A percentile compares a stretch with the other conserved stretches of the same genome.
These are phyloP conservation scores for Plebejus melissa DNA, from an alignment of 2,888 invertebrate species.

Conservation along the genomic window DNA sequence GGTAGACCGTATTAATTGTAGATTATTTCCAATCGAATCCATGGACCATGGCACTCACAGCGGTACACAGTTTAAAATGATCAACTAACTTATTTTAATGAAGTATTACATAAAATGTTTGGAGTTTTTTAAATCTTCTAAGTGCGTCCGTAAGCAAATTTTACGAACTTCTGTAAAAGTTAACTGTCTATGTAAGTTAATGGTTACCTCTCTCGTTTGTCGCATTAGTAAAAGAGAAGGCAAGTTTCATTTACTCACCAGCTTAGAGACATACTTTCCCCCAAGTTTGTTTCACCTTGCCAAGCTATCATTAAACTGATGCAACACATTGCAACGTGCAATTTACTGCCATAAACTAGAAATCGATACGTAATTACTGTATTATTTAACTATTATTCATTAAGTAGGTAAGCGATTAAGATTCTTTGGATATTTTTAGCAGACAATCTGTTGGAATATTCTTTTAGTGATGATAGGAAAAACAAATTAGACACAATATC, in stretches of 20 bases:
- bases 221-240: background rate
- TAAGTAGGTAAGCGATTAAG: constrained; percentile 9
- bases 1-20: too few relatives aligned
- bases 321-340: constrained; percentile 13
- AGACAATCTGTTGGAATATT: background rate
- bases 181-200: too few relatives aligned
- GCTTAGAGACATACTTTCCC: background rate
- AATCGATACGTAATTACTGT: background rate
- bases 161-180: too few relatives aligned
- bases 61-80: too few relatives aligned
- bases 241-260: background rate
- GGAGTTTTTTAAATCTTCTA: too few relatives aligned
- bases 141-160: too few relatives aligned
- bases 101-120: too few relatives aligned
- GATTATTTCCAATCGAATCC: too few relatives aligned
- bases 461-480: background rate
- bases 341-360: constrained; percentile 15
- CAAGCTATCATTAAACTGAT: background rate
- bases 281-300: constrained; percentile 2
- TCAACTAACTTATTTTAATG: too few relatives aligned
- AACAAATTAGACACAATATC: background rate
- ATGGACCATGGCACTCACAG: too few relatives aligned
- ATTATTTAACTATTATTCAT: background rate
- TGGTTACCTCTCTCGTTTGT: too few relatives aligned
- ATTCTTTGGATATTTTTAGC: background rate